Conservation (phyloP, 2,797 vertebrate genomes). For the Cossypha polioptera region DNA sequence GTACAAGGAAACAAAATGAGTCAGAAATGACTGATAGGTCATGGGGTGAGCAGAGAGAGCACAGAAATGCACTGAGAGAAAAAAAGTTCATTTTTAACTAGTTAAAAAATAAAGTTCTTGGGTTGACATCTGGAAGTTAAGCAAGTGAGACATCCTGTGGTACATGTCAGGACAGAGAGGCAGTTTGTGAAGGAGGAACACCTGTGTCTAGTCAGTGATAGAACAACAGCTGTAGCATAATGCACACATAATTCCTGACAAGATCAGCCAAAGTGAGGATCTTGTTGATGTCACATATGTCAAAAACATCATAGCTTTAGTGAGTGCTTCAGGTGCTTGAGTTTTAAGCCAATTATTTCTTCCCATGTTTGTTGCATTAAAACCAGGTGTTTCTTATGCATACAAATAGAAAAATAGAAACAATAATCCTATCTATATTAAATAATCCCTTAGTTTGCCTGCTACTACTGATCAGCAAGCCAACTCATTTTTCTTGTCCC, state of each 20-base stretch:
- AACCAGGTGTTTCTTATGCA: background rate
- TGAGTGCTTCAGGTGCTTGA: background rate
- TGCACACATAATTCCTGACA: background rate
- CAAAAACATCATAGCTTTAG: background rate
- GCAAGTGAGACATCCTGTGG: background rate
- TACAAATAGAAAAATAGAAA: background rate
- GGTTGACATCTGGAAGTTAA: background rate
- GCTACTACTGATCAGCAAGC: background rate
- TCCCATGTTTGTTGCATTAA: background rate
- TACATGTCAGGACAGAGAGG: background rate
- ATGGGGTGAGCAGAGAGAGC: background rate
- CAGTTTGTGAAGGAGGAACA: background rate
- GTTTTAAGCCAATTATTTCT: background rate
- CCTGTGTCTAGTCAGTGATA: background rate
- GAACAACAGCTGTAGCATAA: background rate
- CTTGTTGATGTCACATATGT: background rate
- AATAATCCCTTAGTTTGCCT: background rate
- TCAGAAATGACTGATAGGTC: background rate
- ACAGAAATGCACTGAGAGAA: background rate
- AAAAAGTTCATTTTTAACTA: background rate
- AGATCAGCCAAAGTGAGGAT: background rate
- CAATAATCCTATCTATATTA: background rate
- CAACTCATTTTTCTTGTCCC: background rate
- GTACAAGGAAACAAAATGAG: constrained; percentile 19
- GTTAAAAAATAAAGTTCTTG: background rate